Percentiles rank a stretch among this genome's conserved stretches.
These are phyloP conservation scores for Drosophila affinis DNA, from an alignment of 2,888 invertebrate species.

Conservation along the genomic window DNA sequence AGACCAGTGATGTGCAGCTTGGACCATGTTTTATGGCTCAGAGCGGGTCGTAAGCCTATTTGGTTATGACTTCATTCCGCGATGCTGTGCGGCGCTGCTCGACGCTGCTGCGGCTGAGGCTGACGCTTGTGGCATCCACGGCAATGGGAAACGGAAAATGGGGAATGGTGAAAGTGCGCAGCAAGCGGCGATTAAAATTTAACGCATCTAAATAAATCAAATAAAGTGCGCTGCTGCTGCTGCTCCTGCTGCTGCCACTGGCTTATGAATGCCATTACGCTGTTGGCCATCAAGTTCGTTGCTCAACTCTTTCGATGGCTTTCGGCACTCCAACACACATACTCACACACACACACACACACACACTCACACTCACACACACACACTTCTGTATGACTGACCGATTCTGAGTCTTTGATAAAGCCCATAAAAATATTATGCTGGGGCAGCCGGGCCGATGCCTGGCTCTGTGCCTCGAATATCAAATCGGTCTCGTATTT, in stretches of 20 bases:
- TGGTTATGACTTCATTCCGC: constrained; percentile 76
- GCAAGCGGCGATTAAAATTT: constrained; percentile 40
- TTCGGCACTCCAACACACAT: constrained; percentile 9
- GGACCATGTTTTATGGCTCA: constrained; percentile 35
- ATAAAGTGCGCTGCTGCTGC: constrained; percentile 44
- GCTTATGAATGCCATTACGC: constrained; percentile 53
- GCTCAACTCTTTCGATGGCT: constrained; percentile 51
- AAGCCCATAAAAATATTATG: constrained; percentile 44
- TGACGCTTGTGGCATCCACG: too few relatives aligned
- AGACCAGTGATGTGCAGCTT: constrained; percentile 37
- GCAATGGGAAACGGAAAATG: too few relatives aligned
- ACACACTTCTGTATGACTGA: constrained; percentile 10
- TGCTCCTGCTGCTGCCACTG: constrained; percentile 34
- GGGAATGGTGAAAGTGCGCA: constrained; percentile 65
- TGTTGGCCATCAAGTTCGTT: constrained; percentile 50
- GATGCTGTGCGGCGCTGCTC: constrained; percentile 28
- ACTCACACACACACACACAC: neutral
- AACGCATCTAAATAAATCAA: constrained; percentile 67
- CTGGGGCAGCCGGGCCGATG: constrained; percentile 57
- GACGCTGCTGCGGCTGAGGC: too few relatives aligned
- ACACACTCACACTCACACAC: too few relatives aligned
- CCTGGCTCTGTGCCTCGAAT: constrained; percentile 55
- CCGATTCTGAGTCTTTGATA: constrained; percentile 60
- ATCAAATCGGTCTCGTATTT: constrained; percentile 66
- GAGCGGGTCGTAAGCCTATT: constrained; percentile 55